Conservation (phyloP, 2,797 vertebrate genomes). For the Chromobotia macracanthus region DNA sequence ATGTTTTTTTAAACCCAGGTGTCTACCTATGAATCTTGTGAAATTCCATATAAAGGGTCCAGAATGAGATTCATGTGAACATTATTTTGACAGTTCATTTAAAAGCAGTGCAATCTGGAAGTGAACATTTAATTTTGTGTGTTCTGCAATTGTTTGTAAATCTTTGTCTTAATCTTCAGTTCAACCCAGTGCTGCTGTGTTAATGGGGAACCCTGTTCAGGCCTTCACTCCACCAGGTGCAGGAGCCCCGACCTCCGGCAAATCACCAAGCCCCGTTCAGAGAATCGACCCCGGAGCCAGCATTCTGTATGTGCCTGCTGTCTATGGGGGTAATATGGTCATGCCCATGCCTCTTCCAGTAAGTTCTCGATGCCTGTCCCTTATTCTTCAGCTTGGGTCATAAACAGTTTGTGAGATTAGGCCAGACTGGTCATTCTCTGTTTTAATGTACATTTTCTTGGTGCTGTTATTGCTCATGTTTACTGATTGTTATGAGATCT, state of each 20-base stretch:
- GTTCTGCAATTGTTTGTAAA: too few species aligned
- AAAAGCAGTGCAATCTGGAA: too few species aligned
- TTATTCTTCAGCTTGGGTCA: background rate
- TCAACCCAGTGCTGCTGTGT: constrained; percentile 91
- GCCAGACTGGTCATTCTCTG: too few species aligned
- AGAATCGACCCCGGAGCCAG: constrained; percentile 96
- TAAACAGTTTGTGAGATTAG: background rate
- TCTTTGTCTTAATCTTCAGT: constrained; percentile 75
- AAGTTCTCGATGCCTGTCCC: constrained; percentile 68
- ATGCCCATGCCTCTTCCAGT: constrained; percentile 98
- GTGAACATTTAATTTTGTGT: too few species aligned
- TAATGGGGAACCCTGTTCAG: constrained; percentile 97
- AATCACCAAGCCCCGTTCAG: constrained; percentile 98
- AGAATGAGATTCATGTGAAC: background rate
- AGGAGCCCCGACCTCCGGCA: constrained; percentile 85
- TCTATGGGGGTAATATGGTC: constrained; percentile 98
- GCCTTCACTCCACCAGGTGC: constrained; percentile 93
- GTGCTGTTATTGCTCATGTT: too few species aligned
- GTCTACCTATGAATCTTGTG: too few species aligned
- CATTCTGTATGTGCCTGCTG: constrained; percentile 97
- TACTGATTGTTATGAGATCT: too few species aligned
- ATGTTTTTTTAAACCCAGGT: too few species aligned
- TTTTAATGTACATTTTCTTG: too few species aligned
- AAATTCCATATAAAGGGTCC: too few species aligned
- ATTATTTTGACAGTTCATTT: background rate